These are phyloP conservation scores for Aphaenogaster ashmeadi DNA, from an alignment of 1,140 invertebrate species.

Conservation along the genomic window DNA sequence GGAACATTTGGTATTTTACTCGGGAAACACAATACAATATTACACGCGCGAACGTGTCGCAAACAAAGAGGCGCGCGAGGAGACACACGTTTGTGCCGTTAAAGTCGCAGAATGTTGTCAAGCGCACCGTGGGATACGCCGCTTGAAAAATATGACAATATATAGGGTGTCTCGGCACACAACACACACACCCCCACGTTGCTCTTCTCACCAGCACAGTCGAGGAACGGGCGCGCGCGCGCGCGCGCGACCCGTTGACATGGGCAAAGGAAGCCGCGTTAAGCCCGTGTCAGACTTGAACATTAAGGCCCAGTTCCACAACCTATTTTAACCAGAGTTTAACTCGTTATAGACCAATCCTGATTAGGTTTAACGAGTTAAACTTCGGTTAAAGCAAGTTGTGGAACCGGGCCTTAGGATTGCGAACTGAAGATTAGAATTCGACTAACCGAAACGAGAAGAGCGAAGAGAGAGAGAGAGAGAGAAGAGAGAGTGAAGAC, in stretches of 20 bases:
- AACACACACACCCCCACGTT: conserved; percentile 25
- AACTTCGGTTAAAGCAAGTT: no score
- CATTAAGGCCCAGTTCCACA: no score
- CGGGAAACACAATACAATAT: background rate
- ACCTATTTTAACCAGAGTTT: no score
- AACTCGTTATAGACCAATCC: no score
- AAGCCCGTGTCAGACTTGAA: no score
- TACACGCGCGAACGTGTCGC: background rate
- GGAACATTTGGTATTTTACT: conserved; percentile 18
- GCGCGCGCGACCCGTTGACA: background rate
- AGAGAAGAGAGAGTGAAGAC: no score
- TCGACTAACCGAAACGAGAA: no score
- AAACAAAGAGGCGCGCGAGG: conserved; percentile 7
- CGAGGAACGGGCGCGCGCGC: conserved; percentile 22
- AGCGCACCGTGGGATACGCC: conserved; percentile 65
- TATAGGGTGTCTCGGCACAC: conserved; percentile 57
- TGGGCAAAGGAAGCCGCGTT: background rate
- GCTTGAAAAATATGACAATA: conserved; percentile 74
- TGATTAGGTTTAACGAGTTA: no score
- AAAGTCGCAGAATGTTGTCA: conserved; percentile 71
- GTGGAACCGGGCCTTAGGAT: no score
- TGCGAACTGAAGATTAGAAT: no score
- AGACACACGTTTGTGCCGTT: conserved; percentile 56
- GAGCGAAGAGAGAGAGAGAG: no score
- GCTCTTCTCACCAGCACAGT: conserved; percentile 42